A percentile compares a stretch with the other conserved stretches of the same genome.
Evolutionary conservation across 2,113 vertebrate species (phyloP).

Genomic region (Hemibagrus wyckioides): DNA sequence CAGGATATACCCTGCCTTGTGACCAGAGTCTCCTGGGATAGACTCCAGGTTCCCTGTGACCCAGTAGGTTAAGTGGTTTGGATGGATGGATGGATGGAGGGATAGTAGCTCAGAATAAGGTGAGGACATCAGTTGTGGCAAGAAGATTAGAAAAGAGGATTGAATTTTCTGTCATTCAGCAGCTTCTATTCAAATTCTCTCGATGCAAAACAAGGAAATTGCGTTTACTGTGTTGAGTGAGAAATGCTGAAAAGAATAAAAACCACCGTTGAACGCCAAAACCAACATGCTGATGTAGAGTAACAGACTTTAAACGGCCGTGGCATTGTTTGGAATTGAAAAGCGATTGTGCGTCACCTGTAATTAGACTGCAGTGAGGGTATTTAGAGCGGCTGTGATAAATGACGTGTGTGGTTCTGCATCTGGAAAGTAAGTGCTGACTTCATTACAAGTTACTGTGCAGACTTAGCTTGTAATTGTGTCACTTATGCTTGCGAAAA

Average conservation of each 20-base stretch:
- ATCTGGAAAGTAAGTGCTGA: conserved; percentile 4
- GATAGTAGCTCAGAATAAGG: neutral
- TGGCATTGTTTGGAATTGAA: neutral
- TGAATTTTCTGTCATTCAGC: neutral
- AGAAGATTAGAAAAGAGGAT: neutral
- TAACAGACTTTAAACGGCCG: neutral
- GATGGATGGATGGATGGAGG: too few species aligned
- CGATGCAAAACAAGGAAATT: neutral
- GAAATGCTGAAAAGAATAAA: neutral
- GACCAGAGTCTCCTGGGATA: too few species aligned
- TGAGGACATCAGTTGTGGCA: neutral
- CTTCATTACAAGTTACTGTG: conserved; percentile 3
- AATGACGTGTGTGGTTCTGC: conserved; percentile 2
- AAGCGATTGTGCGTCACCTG: neutral
- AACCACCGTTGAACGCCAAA: neutral
- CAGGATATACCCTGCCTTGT: too few species aligned
- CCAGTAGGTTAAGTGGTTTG: too few species aligned
- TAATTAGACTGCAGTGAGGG: neutral
- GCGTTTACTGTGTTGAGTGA: neutral
- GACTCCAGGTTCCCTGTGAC: too few species aligned
- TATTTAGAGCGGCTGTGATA: neutral
- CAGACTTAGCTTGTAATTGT: neutral
- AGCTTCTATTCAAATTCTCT: neutral
- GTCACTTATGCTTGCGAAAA: conserved; percentile 9
- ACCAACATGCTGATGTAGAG: neutral